A percentile compares a stretch with the other conserved stretches of the same genome.
phyloP scores from a whole-genome alignment of 37 sponge, comb jelly and placozoan genomes.

The Axinella damicornis region DNA sequence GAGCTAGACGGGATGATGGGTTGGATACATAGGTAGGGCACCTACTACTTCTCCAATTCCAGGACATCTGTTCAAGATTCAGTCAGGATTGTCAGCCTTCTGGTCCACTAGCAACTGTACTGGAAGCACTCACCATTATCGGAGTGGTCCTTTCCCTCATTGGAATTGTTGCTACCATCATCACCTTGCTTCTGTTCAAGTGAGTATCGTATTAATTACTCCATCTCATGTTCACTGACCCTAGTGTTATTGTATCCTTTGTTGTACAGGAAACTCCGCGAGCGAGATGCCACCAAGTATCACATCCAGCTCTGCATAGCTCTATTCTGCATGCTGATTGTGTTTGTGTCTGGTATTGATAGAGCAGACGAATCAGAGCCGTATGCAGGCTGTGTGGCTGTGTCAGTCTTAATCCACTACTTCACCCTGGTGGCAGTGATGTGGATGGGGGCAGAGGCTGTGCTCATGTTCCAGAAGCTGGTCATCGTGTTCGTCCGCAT shows the following conservation, averaged over 20 bases:
- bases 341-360: constrained; percentile 43
- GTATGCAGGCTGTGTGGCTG: constrained; percentile 41
- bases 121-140: constrained; percentile 41
- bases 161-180: constrained; percentile 36
- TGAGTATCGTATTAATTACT: not conserved
- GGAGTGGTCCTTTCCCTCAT: constrained; percentile 40
- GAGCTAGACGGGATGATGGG: no score
- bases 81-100: not conserved
- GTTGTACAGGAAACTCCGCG: constrained; percentile 15
- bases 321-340: constrained; percentile 42
- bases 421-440: constrained; percentile 25
- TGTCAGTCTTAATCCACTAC: constrained; percentile 42
- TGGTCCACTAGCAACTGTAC: not conserved
- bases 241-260: not conserved
- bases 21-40: no score
- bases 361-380: constrained; percentile 6
- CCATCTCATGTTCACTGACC: no score
- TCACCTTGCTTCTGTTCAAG: constrained; percentile 48
- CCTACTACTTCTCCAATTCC: not conserved
- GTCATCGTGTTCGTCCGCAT: constrained; percentile 28
- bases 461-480: constrained; percentile 34
- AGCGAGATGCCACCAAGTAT: constrained; percentile 20
- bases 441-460: constrained; percentile 45
- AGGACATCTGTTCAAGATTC: constrained; percentile 26
- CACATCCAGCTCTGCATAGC: constrained; percentile 49